Base-by-base conservation (phyloP, 1,140 invertebrate genomes). In the Dendroctonus ponderosae region DNA sequence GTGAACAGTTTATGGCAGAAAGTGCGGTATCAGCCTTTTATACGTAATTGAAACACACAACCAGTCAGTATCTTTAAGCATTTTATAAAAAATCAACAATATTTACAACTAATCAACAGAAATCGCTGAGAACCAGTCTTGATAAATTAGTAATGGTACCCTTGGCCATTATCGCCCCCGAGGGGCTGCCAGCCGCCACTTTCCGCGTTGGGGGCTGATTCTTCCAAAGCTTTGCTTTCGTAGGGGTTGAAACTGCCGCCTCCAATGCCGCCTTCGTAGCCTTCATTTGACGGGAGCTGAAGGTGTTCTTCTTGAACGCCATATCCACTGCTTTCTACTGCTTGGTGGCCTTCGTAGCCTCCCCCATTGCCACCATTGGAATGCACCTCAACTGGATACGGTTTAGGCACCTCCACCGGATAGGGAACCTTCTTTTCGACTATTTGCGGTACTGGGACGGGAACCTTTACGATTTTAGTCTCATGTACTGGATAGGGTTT, bases 341-440 rank as follows among this genome's bases (percentile, higher is more conserved):
- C 59, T 51, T 68, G 66, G 40, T 68, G 66, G 40, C 46, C 62
- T 42, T 53, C 65, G 14, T 61, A 60, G 37, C 43, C 62, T 14
- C 66, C 69, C n/a, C 52, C 52, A 38, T 52, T 5, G 7, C 40
- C 48, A 43, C 6, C 15, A 38, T 48, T n/a, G 14, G 48, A 52
- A 51, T 63, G 76, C 15, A 77, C 71, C 38, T 68, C 61, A 7
- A 75, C 73, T n/a, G 74, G 74, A 41, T 71, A 71, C 50, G 76
- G 74, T 72, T 77, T 74, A 11, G 76, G 74, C 39, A 76, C 73
- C 61, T 76, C 74, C 9, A 76, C 70, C 3, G 76, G 76, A 41
- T 76, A 71, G 46, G 70, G 71, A 48, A 75, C 71, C 14, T 66
- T 70, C 54, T 74, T 74, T 26, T 66, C 68, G 15, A 77, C 67